Base-by-base conservation (phyloP, 2,888 invertebrate genomes). In the Pyrochroa serraticornis region DNA sequence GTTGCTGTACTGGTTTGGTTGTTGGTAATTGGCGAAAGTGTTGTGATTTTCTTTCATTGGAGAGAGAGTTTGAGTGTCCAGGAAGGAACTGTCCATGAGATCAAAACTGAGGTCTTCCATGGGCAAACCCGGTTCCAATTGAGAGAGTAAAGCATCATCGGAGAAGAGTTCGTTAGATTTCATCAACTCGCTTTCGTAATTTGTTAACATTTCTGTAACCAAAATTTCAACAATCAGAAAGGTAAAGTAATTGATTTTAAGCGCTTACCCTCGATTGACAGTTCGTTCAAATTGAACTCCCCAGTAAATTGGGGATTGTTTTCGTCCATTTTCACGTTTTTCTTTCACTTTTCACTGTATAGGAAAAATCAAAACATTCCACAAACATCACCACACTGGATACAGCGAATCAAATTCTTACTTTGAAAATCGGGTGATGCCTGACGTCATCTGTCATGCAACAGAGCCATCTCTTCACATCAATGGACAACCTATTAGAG, bases 121-220 rank as follows among this genome's bases (percentile, higher is more conserved):
- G 8, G 75, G 75, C 39, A 82, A 69, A 6, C 79, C 77, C 13
- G 82, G 81, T 31, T 82, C 82, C 42, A 83, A 67, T 54, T 82
- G 80, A 1, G 81, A 79, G 0, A 83, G 71, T 3, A 84, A 71
- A 6, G 79, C 76, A 33, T 83, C 83, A 65, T 84, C 84, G 6
- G 76, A 78, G 63, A 85, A 84, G 8, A 85, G 71, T 49, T 78
- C 79, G 60, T 79, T 81, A 66, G 75, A 79, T 68, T 79, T 83
- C 79, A 89, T 82, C 62, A 88, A 82, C 72, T 87, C 88, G 62
- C 80, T 86, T 77, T 88, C 88, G 72, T 86, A 89, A 62, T 86
- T 85, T 64, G 84, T 84, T 30, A 89, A 77, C 44, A 88, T 82
- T 78, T 88, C 88, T 88, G 77, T 48, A 82, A 55, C 7, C 2